These are phyloP conservation scores for Drosophila novamexicana DNA, from an alignment of 1,140 invertebrate species.

Conservation along the genomic window DNA sequence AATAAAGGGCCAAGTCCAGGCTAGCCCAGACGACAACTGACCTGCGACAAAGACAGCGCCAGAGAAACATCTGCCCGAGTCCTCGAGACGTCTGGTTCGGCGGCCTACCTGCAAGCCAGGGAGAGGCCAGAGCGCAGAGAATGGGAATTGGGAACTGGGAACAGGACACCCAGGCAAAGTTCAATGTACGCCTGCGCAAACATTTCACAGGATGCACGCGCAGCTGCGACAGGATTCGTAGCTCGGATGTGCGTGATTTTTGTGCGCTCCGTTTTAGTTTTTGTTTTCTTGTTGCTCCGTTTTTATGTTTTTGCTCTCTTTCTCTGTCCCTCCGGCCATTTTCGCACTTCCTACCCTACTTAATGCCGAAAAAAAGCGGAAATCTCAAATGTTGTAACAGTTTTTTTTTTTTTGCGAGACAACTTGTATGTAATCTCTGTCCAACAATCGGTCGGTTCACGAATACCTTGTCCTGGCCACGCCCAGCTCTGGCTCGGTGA, in stretches of 20 bases:
- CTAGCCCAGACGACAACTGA: conserved; percentile 63
- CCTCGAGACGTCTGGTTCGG: conserved; percentile 43
- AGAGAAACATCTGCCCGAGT: conserved; percentile 64
- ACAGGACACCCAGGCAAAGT: conserved; percentile 52
- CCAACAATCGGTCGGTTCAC: conserved; percentile 28
- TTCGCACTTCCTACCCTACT: conserved; percentile 62
- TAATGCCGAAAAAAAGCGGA: conserved; percentile 47
- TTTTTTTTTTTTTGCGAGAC: conserved; percentile 25
- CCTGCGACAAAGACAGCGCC: conserved; percentile 71
- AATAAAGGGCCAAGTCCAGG: conserved; percentile 40
- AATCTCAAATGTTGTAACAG: conserved; percentile 71
- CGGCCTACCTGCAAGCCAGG: conserved; percentile 32
- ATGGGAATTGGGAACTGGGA: conserved; percentile 1
- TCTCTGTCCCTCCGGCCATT: background rate
- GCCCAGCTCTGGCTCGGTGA: conserved; percentile 5
- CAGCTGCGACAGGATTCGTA: conserved; percentile 54
- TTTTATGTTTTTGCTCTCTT: conserved; percentile 6
- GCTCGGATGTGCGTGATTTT: conserved; percentile 66
- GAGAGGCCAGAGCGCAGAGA: background rate
- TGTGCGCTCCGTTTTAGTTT: background rate
- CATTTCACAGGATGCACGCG: conserved; percentile 36
- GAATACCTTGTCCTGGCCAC: conserved; percentile 23
- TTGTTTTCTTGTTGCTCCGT: background rate
- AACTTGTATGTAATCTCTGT: conserved; percentile 65
- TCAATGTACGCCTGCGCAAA: conserved; percentile 80